Base-by-base conservation (phyloP, 2,797 vertebrate species). In the Botia almorhae region DNA sequence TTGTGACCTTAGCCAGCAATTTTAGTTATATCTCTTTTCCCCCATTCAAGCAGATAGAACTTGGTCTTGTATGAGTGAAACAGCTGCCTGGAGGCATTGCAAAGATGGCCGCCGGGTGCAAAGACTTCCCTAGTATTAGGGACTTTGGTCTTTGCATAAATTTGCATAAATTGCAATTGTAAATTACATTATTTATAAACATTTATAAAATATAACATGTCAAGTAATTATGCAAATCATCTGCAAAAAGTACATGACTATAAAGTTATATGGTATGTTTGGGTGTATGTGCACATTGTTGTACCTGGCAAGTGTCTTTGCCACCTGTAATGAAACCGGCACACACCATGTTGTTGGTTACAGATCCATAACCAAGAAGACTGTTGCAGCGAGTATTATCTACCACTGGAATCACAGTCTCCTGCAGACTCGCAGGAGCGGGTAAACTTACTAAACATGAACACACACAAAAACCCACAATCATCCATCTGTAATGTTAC, bases 271-370 rank as follows among this genome's bases (percentile, higher is more conserved):
- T 60, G 19, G 19, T 53, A 16, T 51, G 26, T 53, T 16, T 17
- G 12, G 51, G 4, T 53, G 16, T 53, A 53, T 17, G 17, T 53
- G 51, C 51, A 5, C n/a, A 51, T 1, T 7, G 69, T 50, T 53
- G 7, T 78, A 88, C 87, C 83, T 86, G 85, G 61, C 88, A 91
- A 61, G 86, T 69, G n/a, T 90, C 89, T 12, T 76, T 86, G 0
- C 86, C 88, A 2, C 87, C 84, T 33, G 73, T 16, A 4, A 36
- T 0, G 2, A 87, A 81, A 8, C 63, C 85, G 6, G 87, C 87
- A 69, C 85, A 89, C 0, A 92, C 81, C 89, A 89, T 88, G 36
- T 90, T 90, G 0, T 2, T 7, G 13, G 53, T 76, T 10, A 26
- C 7, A 0, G 0, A 0, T 17, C 51, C 67, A 8, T 69, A 2